phyloP scores from a whole-genome alignment of 2,113 vertebrate species.

The Megaceryle maxima region DNA sequence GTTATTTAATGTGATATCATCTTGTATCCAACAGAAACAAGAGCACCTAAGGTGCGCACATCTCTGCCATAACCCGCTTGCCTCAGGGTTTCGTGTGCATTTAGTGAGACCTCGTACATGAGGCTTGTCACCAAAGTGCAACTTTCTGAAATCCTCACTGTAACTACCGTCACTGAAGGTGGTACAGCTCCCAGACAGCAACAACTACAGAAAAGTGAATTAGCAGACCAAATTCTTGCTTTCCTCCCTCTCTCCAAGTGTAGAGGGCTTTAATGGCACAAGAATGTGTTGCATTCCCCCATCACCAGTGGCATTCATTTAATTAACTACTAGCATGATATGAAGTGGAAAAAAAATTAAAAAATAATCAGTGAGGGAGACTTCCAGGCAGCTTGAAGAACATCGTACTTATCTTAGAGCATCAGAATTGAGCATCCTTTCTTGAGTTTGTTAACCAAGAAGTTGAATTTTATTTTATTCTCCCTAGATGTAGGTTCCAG shows the following conservation, averaged over 20 bases:
- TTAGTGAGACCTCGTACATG: neutral
- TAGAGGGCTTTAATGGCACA: neutral
- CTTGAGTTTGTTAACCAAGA: neutral
- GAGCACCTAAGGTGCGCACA: neutral
- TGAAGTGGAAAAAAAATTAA: neutral
- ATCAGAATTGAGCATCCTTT: neutral
- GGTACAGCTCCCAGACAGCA: neutral
- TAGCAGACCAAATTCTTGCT: neutral
- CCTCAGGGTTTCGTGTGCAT: neutral
- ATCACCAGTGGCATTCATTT: neutral
- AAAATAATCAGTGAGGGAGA: neutral
- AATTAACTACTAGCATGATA: neutral
- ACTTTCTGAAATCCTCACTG: neutral
- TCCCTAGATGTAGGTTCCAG: neutral
- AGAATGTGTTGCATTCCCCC: fast-evolving
- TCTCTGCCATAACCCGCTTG: neutral
- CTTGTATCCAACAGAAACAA: neutral
- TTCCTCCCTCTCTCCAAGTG: neutral
- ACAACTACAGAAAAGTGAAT: neutral
- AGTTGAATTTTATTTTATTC: neutral
- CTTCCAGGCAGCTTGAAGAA: neutral
- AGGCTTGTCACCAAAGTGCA: neutral
- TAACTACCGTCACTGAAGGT: neutral
- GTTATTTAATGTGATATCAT: neutral
- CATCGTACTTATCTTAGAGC: neutral